Base-by-base conservation (phyloP, 2,888 invertebrate species). In the Dasysyrphus albostriatus region DNA sequence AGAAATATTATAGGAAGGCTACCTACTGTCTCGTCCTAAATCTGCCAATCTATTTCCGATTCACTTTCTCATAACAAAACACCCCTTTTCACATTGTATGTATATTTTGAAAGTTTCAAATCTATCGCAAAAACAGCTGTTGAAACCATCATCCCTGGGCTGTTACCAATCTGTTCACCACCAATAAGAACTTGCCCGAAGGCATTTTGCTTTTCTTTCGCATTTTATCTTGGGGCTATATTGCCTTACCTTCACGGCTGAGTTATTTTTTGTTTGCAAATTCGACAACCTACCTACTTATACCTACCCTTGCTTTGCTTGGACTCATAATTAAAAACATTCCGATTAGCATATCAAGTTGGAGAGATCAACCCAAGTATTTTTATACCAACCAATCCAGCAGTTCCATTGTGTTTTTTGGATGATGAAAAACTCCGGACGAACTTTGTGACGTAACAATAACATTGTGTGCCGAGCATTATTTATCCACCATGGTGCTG, bases 341-440 rank as follows among this genome's bases (percentile, higher is more conserved):
- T 51, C 34, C 47, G 75, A 87, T 87, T 87, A 87, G 87, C 87
- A 87, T 87, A 87, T 87, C 87, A 79, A 47, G 65, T 29, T 54
- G 47, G 24, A 72, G 67, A 70, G 78, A 83, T 82, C 82, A 75
- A 54, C 67, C 65, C 58, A 37, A 14, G 75, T 70, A 61, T 54
- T 69, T 56, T 56, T 74, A 70, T 79, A 70, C 59, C 75, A 65
- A 67, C 87, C 87, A 87, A 87, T 87, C 83, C 75, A 87, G 72
- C 56, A 76, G 75, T 77, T 73, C 16, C 85, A 77, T 80, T 80
- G 76, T 76, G 34, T 47, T 24, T 81, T 65, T 24, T 24, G 54
- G 32, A 61, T 74, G 85, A 87, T 67, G 87, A 83, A 83, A 83
- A 79, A 87, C 87, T 83, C 78, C 65, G 72, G 72, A n/a, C 67